These are phyloP conservation scores for Pseudolaguvia tuberculata DNA, from an alignment of 2,113 vertebrate genomes.

Conservation along the genomic window DNA sequence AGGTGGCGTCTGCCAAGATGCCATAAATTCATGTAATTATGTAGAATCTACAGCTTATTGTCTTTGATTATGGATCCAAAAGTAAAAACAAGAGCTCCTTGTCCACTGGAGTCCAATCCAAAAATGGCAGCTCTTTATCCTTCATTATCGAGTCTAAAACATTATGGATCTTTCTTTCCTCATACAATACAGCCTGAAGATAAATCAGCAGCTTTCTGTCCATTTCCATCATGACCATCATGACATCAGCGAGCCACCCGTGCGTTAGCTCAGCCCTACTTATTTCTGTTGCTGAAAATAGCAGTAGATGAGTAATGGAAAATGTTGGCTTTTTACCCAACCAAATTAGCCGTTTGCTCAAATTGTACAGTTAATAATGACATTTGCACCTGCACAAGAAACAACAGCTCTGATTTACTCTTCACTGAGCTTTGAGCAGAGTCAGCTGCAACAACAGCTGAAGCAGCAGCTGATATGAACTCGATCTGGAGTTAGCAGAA, in stretches of 20 bases:
- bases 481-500: slow-evolving; percentile 14
- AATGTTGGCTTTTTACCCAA: background rate
- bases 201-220: slow-evolving; percentile 17
- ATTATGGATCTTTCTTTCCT: background rate
- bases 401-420: slow-evolving; percentile 9
- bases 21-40: too few relatives aligned
- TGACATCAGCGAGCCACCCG: background rate
- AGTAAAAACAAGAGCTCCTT: background rate
- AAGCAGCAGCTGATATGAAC: slow-evolving; percentile 24
- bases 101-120: background rate
- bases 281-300: background rate
- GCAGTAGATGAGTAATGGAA: background rate
- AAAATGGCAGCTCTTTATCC: background rate
- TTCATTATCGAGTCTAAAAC: background rate
- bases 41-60: background rate
- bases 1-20: too few relatives aligned
- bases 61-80: background rate
- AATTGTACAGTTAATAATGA: background rate
- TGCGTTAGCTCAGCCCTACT: background rate
- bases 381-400: background rate
- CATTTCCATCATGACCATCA: background rate
- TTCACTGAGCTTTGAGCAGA: background rate
- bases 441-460: slow-evolving; percentile 13
- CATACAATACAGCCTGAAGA: background rate
- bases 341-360: background rate